These are phyloP conservation scores for Holothuria glaberrima DNA, from an alignment of 35 echinoderm and acorn worm species.

Conservation along the genomic window DNA sequence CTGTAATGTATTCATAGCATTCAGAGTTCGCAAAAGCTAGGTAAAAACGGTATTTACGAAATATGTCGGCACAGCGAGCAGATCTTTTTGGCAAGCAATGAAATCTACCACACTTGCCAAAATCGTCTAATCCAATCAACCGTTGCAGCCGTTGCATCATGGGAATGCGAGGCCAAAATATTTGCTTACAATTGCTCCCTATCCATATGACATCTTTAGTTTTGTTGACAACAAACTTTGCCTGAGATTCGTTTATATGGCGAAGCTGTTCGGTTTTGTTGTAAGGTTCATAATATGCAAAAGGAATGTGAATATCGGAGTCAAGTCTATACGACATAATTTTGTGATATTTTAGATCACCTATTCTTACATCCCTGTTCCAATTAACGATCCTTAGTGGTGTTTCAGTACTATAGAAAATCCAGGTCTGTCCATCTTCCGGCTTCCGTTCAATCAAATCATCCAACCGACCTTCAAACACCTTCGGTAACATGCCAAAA, in stretches of 20 bases:
- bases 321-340: conserved; percentile 83
- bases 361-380: conserved; percentile 47
- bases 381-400: conserved; percentile 64
- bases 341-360: conserved; percentile 80
- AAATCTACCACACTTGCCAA: conserved; percentile 66
- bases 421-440: conserved; percentile 69
- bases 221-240: conserved; percentile 21
- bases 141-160: conserved; percentile 57
- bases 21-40: conserved; percentile 68
- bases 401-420: conserved; percentile 84
- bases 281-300: conserved; percentile 57
- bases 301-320: conserved; percentile 78
- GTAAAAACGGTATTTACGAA: conserved; percentile 57
- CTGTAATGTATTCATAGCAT: conserved; percentile 82
- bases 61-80: conserved; percentile 15
- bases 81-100: conserved; percentile 23
- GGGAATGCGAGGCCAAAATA: conserved; percentile 57
- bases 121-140: conserved; percentile 48
- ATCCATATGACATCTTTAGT: conserved; percentile 60
- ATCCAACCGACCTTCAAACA: conserved; percentile 50
- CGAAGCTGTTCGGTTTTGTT: conserved; percentile 17
- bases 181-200: conserved; percentile 60
- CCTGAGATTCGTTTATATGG: not conserved
- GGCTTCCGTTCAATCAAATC: conserved; percentile 41
- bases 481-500: conserved; percentile 76